phyloP scores from a whole-genome alignment of 1,140 invertebrate genomes.

The Rhagoletis pomonella region DNA sequence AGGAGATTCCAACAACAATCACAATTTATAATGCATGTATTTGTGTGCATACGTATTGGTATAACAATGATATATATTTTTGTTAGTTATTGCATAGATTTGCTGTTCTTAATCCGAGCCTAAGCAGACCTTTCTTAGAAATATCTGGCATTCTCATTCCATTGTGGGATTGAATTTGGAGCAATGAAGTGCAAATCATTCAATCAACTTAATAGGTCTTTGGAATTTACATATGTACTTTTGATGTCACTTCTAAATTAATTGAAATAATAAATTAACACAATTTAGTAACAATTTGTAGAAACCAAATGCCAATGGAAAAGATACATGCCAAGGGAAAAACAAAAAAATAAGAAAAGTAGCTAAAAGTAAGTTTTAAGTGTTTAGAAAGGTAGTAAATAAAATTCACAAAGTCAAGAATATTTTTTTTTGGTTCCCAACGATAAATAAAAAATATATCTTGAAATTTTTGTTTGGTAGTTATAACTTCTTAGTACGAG shows the following conservation, averaged over 20 bases:
- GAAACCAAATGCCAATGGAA: neutral
- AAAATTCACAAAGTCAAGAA: no score
- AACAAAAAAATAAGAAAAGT: no score
- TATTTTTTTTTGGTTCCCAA: no score
- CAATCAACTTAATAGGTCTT: conserved; percentile 48
- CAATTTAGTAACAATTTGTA: conserved; percentile 14
- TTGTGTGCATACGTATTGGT: neutral
- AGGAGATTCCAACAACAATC: neutral
- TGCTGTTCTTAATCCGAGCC: neutral
- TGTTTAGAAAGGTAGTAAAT: no score
- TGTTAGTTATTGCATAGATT: neutral
- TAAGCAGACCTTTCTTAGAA: neutral
- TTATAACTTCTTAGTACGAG: no score
- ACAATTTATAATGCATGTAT: neutral
- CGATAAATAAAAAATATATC: no score
- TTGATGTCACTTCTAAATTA: conserved; percentile 41
- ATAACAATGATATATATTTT: neutral
- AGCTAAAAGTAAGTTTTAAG: no score
- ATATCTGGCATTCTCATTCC: conserved; percentile 9
- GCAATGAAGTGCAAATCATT: conserved; percentile 41
- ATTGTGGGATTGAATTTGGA: neutral
- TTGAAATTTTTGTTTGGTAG: no score
- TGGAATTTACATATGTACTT: conserved; percentile 6
- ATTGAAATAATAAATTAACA: conserved; percentile 43
- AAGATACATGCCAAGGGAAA: no score